A percentile compares a stretch with the other conserved stretches of the same genome.
These are phyloP conservation scores for Gephyroberyx darwinii DNA, from an alignment of 2,797 vertebrate species.

Conservation along the genomic window DNA sequence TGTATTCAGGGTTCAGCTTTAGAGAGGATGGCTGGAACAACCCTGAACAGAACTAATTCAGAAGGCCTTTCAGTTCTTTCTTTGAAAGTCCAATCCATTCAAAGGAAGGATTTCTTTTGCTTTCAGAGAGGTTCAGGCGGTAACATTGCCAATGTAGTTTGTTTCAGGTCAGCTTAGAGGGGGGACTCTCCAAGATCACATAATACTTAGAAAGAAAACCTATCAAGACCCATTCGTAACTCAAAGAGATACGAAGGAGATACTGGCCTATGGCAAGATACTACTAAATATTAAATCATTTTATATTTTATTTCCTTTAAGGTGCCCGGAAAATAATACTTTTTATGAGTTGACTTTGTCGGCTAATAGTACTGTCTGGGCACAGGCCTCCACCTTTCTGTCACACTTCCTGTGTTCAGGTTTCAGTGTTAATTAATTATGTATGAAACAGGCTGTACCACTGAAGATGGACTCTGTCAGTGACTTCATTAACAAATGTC, in stretches of 20 bases:
- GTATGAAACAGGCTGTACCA: slow-evolving; percentile 52
- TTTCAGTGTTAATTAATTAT: slow-evolving; percentile 62
- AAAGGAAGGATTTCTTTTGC: slow-evolving; percentile 48
- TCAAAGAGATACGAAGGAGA: slow-evolving; percentile 37
- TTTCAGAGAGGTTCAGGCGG: slow-evolving; percentile 35
- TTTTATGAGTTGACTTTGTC: neutral
- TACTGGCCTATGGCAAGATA: slow-evolving; percentile 17
- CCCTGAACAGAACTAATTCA: slow-evolving; percentile 46
- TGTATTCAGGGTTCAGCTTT: slow-evolving; percentile 45
- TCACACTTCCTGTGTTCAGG: slow-evolving; percentile 50
- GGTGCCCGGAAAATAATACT: neutral
- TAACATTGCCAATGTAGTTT: slow-evolving; percentile 44
- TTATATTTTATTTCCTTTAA: slow-evolving; percentile 3
- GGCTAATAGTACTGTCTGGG: slow-evolving; percentile 14
- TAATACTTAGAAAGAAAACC: slow-evolving; percentile 45
- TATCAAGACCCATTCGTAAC: slow-evolving; percentile 43
- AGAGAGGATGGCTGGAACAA: slow-evolving; percentile 17
- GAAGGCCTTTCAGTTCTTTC: slow-evolving; percentile 36
- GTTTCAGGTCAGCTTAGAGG: slow-evolving; percentile 51
- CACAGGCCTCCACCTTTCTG: slow-evolving; percentile 11
- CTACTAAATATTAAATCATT: slow-evolving; percentile 8
- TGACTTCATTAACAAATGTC: slow-evolving; percentile 44
- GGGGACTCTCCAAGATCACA: slow-evolving; percentile 36
- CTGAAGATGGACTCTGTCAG: slow-evolving; percentile 26
- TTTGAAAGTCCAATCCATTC: slow-evolving; percentile 50